Evolutionary conservation across 2,797 vertebrate genomes (phyloP).

Genomic region (Discoglossus pictus): DNA sequence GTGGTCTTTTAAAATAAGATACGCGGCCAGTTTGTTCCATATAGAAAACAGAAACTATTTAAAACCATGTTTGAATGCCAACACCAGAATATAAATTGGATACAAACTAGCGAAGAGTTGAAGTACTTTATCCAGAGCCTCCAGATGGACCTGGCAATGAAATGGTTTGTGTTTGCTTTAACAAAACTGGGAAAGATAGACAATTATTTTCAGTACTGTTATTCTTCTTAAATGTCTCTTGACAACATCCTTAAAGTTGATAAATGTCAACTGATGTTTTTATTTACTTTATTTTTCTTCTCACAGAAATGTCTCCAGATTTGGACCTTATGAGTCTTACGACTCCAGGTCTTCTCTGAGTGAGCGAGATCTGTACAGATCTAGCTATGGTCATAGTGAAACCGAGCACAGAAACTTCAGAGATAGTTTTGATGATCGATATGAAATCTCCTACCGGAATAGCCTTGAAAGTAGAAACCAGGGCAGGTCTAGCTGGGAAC

Average conservation of each 20-base stretch:
- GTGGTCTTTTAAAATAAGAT: no score
- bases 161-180: no score
- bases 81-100: no score
- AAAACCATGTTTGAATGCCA: no score
- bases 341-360: constrained; percentile 81
- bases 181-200: no score
- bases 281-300: constrained; percentile 82
- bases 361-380: constrained; percentile 81
- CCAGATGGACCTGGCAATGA: no score
- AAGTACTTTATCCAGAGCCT: no score
- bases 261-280: constrained; percentile 82
- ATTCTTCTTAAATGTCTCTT: constrained; percentile 51
- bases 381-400: constrained; percentile 86
- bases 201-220: constrained; percentile 80
- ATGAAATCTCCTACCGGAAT: constrained; percentile 76
- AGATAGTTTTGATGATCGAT: constrained; percentile 83
- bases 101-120: no score
- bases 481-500: constrained; percentile 79
- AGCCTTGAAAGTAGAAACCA: constrained; percentile 84
- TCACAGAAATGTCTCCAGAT: constrained; percentile 83
- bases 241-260: constrained; percentile 72
- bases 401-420: constrained; percentile 84
- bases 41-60: no score
- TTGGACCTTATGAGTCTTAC: constrained; percentile 88
- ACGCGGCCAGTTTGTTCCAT: no score